Conservation (phyloP, 2,113 vertebrate species). For the Cygnus atratus region DNA sequence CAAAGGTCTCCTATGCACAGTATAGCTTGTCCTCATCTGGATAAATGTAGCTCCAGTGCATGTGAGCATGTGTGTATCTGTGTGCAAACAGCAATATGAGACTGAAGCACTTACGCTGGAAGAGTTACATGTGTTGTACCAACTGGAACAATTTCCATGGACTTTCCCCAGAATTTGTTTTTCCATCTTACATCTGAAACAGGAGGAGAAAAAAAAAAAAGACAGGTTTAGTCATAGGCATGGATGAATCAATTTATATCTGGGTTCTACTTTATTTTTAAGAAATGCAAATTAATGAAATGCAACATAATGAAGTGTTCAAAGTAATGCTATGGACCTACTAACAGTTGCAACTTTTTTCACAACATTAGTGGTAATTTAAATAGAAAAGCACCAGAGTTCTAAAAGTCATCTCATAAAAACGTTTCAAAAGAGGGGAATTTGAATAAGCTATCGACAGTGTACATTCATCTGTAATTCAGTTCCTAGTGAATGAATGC, state of each 20-base stretch:
- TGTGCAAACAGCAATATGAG: background rate
- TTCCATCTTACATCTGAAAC: slow-evolving; percentile 95
- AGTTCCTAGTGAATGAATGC: background rate
- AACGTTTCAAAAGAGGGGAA: background rate
- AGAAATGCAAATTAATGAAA: background rate
- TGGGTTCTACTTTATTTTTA: background rate
- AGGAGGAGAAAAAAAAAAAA: background rate
- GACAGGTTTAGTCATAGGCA: background rate
- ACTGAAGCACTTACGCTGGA: slow-evolving; percentile 81
- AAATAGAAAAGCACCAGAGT: background rate
- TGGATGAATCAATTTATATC: background rate
- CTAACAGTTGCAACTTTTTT: background rate
- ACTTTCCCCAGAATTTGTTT: slow-evolving; percentile 99
- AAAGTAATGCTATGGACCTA: background rate
- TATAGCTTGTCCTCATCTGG: background rate
- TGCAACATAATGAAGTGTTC: background rate
- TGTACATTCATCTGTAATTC: background rate
- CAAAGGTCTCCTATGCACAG: background rate
- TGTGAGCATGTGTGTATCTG: background rate
- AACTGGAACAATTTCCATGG: slow-evolving; percentile 97
- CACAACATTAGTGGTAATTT: background rate
- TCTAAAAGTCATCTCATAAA: background rate
- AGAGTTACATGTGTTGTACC: slow-evolving; percentile 91
- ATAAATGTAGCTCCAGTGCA: background rate
- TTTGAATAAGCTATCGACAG: background rate